These are phyloP conservation scores for Rhincodon typus DNA, from an alignment of 2,797 vertebrate species.

Conservation along the genomic window DNA sequence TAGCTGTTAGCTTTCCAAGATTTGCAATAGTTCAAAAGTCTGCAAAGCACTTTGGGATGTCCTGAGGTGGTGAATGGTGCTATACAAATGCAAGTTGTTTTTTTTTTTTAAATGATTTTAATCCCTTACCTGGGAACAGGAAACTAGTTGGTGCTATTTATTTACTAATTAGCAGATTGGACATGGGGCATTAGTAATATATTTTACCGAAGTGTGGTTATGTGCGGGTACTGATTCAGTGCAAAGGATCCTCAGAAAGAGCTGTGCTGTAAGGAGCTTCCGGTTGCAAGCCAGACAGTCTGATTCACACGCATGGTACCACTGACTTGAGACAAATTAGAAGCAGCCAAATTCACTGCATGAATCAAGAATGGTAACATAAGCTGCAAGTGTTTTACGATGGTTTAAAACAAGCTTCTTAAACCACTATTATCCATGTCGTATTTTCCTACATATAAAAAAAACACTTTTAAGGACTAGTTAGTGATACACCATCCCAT, in stretches of 20 bases:
- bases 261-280: not conserved
- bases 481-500: not conserved
- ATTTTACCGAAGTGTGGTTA: not conserved
- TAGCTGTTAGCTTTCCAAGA: not conserved
- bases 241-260: not conserved
- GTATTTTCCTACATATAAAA: not conserved
- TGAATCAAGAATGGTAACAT: not conserved
- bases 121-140: not conserved
- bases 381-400: not conserved
- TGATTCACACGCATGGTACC: not conserved
- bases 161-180: not conserved
- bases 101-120: not conserved
- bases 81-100: not conserved
- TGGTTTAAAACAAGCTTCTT: not conserved
- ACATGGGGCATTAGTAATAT: not conserved
- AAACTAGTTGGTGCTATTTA: not conserved
- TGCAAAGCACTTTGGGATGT: not conserved
- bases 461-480: not conserved
- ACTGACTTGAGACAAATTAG: not conserved
- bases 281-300: not conserved
- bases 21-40: not conserved
- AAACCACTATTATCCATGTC: not conserved
- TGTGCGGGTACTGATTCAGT: not conserved
- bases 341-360: not conserved
- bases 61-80: not conserved